Evolutionary conservation across 2,797 vertebrate genomes (phyloP).

Genomic region (Chelonia mydas): DNA sequence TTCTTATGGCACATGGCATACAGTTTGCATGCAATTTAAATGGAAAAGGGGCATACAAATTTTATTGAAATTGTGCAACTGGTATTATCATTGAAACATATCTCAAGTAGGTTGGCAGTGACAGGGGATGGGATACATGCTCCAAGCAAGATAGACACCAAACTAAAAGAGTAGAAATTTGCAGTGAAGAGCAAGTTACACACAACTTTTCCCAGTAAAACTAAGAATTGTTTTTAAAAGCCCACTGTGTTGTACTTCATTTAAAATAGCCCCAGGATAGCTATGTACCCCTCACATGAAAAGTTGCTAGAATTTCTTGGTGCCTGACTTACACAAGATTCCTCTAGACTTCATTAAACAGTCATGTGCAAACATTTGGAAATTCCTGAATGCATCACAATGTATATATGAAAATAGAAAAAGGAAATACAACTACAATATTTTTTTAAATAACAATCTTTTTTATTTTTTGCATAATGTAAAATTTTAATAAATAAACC

Average conservation of each 20-base stretch:
- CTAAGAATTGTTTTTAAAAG: slow-evolving; percentile 39
- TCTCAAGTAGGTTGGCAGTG: slow-evolving; percentile 49
- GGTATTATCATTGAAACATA: slow-evolving; percentile 25
- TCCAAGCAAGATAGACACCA: background rate
- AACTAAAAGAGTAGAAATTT: slow-evolving; percentile 55
- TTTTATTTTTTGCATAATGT: slow-evolving; percentile 85
- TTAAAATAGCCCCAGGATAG: slow-evolving; percentile 68
- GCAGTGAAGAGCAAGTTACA: slow-evolving; percentile 71
- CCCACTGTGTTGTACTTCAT: slow-evolving; percentile 16
- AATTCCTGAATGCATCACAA: slow-evolving; percentile 77
- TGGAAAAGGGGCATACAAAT: slow-evolving; percentile 60
- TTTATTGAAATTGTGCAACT: slow-evolving; percentile 56
- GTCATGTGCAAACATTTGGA: slow-evolving; percentile 76
- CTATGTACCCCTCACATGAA: slow-evolving; percentile 66
- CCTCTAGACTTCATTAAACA: slow-evolving; percentile 70
- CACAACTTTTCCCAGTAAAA: slow-evolving; percentile 65
- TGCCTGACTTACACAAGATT: slow-evolving; percentile 71
- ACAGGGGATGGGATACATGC: slow-evolving; percentile 44
- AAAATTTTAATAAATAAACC: slow-evolving; percentile 81
- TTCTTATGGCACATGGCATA: slow-evolving; percentile 65
- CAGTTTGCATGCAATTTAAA: slow-evolving; percentile 59
- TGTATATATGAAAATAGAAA: slow-evolving; percentile 85
- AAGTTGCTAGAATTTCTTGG: slow-evolving; percentile 68
- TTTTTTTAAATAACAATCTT: slow-evolving; percentile 82
- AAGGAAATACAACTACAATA: slow-evolving; percentile 81